Percentiles rank a stretch among this genome's conserved stretches.
Evolutionary conservation across 2,888 invertebrate genomes (phyloP).

Genomic region (Sympetrum striolatum): DNA sequence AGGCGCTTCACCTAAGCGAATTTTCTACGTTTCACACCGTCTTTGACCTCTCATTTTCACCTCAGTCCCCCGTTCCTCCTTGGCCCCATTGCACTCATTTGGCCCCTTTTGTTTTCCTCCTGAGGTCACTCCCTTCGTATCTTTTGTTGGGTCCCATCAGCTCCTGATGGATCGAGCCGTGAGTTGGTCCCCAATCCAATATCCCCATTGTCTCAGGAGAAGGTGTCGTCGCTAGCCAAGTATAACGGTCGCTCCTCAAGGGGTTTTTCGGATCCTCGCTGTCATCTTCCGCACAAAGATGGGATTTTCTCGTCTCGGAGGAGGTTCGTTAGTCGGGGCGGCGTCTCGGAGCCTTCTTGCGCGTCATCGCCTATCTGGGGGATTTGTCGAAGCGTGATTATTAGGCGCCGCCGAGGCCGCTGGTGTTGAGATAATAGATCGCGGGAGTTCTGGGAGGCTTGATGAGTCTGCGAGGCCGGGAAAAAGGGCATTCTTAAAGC

Average conservation of each 20-base stretch:
- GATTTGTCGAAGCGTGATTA: background rate
- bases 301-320: background rate
- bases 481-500: too few species aligned
- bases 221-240: background rate
- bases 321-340: background rate
- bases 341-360: background rate
- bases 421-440: background rate
- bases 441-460: background rate
- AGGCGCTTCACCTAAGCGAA: too few species aligned
- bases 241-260: background rate
- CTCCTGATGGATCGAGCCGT: background rate
- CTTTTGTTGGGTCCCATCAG: background rate
- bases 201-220: background rate
- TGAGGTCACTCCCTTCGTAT: background rate
- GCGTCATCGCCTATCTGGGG: background rate
- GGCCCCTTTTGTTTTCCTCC: too few species aligned
- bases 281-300: background rate
- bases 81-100: too few species aligned
- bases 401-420: background rate
- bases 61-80: too few species aligned
- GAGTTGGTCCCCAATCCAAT: background rate
- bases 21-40: too few species aligned
- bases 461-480: background rate
- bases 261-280: background rate
- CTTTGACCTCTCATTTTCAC: too few species aligned